Base-by-base conservation (phyloP, 2,888 invertebrate genomes). In the Hesperia comma region DNA sequence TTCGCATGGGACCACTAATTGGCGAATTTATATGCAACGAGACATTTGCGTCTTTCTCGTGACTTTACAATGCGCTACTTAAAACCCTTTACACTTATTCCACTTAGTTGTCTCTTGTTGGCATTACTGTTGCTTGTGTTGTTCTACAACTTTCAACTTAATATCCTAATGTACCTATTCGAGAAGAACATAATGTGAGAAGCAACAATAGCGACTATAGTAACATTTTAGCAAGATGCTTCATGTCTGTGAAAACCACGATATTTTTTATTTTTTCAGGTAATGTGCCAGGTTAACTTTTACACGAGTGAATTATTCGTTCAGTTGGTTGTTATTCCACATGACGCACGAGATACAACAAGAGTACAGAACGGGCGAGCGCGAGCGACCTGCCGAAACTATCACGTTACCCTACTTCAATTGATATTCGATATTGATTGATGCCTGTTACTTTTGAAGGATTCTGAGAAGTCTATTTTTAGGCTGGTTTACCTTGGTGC, bases 1-100 rank as follows among this genome's bases (percentile, higher is more conserved):
- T 70, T 66, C 58, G 69, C 68, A 63, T 54, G 60, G 63, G 70
- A 70, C 67, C 58, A 67, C 72, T 77, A 75, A 77, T 76, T 75
- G 72, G 70, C 57, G 68, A 69, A 71, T 74, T 74, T 72, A 73
- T 71, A 75, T 75, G 67, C 70, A 72, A 56, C 68, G 56, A 41
- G 37, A 67, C 60, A 15, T 33, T 15, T 19, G 55, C 33, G 26
- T 12, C 33, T 46, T 33, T 49, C n/a, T 37, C 37, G 49, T 56
- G 63, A 49, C 46, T 56, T 56, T 57, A 51, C 43, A 15, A 54
- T n/a, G 8, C 6, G 43, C 26, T 32, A 17, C 6, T 62, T 41
- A 41, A 19, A 32, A 7, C 26, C 53, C 12, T 53, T n/a, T 26
- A 7, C n/a, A 7, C 53, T 53, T 53, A 51, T 49, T 49, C n/a